Evolutionary conservation across 2,888 invertebrate species (phyloP), one percentile per base, ranked within the genome.

Genomic region (Cantharis rufa): DNA sequence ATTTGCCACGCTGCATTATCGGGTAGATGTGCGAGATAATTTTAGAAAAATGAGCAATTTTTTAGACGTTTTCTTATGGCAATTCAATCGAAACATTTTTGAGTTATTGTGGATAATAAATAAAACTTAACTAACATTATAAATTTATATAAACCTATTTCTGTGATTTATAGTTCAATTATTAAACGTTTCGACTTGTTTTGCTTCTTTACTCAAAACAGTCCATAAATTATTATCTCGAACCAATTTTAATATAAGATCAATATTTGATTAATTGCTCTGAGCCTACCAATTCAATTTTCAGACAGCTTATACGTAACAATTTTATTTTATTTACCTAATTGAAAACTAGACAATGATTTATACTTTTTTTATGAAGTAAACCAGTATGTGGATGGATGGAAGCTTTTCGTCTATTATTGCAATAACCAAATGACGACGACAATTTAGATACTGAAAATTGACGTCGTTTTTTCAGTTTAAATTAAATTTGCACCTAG

Each of bases 211-310:
- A 66, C 18, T 21, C 21, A 18, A 66, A 21, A 18, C 16, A 66
- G 18, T 66, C 64, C 24, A 66, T 66, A 66, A 66, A 66, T 66
- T 66, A 66, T 66, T 66, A 66, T 66, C 64, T 18, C 18, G 64
- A 21, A 66, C 64, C 18, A 66, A 66, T 66, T 66, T 66, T 66
- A 66, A 66, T 66, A 66, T 66, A 66, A 66, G 64, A 66, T 64
- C 32, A 32, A 32, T 32, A 32, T 32, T 32, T 32, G 32, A 32
- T 48, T 48, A 48, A 48, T 48, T 48, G n/a, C n/a, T n/a, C n/a
- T n/a, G 48, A n/a, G 48, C 48, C 48, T 48, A 48, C 48, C 48
- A 48, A 48, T 48, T 48, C 48, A 48, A n/a, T 48, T n/a, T 48
- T 9, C 48, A 48, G 48, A 48, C 48, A 48, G n/a, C 48, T 48